These are phyloP conservation scores for Phenacoccus solenopsis DNA, from an alignment of 1,140 invertebrate genomes.

Conservation along the genomic window DNA sequence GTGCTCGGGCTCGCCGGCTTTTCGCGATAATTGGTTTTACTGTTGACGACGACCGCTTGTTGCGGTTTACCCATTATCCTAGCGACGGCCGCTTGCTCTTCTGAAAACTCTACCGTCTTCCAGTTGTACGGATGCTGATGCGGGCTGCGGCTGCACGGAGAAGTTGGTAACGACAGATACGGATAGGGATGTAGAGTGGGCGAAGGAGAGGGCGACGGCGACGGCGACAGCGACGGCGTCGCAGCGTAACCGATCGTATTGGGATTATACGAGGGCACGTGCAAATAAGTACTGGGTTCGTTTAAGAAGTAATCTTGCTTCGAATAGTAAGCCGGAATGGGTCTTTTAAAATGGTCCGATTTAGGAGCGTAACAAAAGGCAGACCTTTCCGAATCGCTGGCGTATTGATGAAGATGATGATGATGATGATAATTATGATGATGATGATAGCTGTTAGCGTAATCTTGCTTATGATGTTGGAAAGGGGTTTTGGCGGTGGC, in stretches of 20 bases:
- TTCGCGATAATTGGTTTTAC: slow-evolving; percentile 22
- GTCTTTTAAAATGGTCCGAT: neutral
- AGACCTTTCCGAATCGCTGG: neutral
- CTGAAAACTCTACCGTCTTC: neutral
- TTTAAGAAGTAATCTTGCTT: neutral
- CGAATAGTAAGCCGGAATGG: neutral
- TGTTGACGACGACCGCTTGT: slow-evolving; percentile 28
- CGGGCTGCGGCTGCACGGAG: no score
- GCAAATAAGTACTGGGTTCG: neutral
- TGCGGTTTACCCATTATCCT: slow-evolving; percentile 30
- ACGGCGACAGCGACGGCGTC: neutral
- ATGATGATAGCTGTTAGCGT: no score
- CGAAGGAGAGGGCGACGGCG: neutral
- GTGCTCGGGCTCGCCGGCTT: neutral
- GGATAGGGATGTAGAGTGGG: neutral
- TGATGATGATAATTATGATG: no score
- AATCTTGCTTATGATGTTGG: neutral
- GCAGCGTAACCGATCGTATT: neutral
- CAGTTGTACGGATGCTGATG: no score
- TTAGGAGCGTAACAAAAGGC: neutral
- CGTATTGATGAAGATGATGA: no score
- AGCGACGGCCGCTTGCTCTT: slow-evolving; percentile 27
- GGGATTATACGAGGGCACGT: neutral
- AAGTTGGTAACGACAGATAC: no score
- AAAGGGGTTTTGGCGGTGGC: neutral